phyloP scores from a whole-genome alignment of 1,140 invertebrate genomes.

The Acromyrmex heyeri region DNA sequence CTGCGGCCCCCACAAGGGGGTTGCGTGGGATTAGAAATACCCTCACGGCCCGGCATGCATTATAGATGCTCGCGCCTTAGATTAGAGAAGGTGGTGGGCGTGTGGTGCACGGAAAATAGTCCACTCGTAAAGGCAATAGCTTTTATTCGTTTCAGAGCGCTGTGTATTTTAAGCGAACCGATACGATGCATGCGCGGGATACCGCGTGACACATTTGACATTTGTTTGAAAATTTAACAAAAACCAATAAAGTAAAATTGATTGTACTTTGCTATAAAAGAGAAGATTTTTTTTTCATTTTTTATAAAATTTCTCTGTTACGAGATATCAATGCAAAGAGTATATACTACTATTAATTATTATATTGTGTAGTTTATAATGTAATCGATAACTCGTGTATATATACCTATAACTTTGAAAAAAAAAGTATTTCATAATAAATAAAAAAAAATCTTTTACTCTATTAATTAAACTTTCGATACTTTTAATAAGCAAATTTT shows the following conservation, averaged over 20 bases:
- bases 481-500: conserved; percentile 27
- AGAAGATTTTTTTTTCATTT: neutral
- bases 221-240: neutral
- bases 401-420: neutral
- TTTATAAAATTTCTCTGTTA: neutral
- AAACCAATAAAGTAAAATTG: neutral
- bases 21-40: conserved; percentile 70
- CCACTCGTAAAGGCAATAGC: conserved; percentile 66
- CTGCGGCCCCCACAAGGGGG: conserved; percentile 8
- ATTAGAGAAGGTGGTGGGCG: conserved; percentile 67
- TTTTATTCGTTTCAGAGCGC: conserved; percentile 43
- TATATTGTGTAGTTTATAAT: neutral
- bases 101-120: conserved; percentile 60
- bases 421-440: neutral
- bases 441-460: neutral
- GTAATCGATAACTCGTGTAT: conserved; percentile 3
- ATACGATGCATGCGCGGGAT: conserved; percentile 43
- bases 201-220: neutral
- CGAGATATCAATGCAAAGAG: neutral
- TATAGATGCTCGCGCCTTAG: conserved; percentile 70
- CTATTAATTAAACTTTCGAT: conserved; percentile 14
- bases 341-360: neutral
- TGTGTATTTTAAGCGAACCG: conserved; percentile 45
- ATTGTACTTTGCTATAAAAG: neutral
- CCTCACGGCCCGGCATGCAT: conserved; percentile 69